phyloP scores from a whole-genome alignment of 2,113 vertebrate species.

The Polypterus bichir region DNA sequence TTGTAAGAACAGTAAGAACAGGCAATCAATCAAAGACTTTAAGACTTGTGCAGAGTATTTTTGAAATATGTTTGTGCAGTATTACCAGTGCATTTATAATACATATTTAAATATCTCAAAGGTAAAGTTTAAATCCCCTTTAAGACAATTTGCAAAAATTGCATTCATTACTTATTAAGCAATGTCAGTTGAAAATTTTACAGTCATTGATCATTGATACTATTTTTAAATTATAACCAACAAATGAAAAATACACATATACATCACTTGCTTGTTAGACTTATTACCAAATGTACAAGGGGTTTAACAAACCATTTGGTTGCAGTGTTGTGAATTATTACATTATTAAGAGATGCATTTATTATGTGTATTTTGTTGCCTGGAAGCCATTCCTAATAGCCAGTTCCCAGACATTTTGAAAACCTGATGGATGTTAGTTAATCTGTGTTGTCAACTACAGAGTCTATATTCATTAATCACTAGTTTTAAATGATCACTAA shows the following conservation, averaged over 20 bases:
- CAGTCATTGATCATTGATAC: conserved; percentile 38
- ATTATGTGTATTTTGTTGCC: conserved; percentile 46
- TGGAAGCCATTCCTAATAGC: conserved; percentile 40
- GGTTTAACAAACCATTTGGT: conserved; percentile 35
- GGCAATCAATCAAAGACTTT: conserved; percentile 39
- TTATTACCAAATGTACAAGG: conserved; percentile 33
- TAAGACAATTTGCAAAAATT: conserved; percentile 28
- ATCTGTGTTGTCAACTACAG: conserved; percentile 34
- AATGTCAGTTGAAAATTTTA: conserved; percentile 32
- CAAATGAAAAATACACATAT: conserved; percentile 25
- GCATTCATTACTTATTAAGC: conserved; percentile 44
- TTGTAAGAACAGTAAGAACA: not conserved
- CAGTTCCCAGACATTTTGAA: conserved; percentile 28
- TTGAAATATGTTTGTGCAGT: conserved; percentile 21
- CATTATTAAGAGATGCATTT: conserved; percentile 49
- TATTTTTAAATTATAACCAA: conserved; percentile 29
- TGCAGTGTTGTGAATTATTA: conserved; percentile 47
- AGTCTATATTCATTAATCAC: conserved; percentile 38
- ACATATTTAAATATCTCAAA: conserved; percentile 16
- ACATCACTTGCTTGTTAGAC: conserved; percentile 27
- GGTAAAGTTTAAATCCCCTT: conserved; percentile 18
- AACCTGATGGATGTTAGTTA: conserved; percentile 46
- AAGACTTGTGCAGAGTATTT: conserved; percentile 31
- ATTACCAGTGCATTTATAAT: conserved; percentile 15
- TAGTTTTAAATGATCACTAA: conserved; percentile 33